Evolutionary conservation across 2,113 vertebrate species (phyloP), one percentile per base, ranked within the genome.

Genomic region (Boulengerochromis microlepis): DNA sequence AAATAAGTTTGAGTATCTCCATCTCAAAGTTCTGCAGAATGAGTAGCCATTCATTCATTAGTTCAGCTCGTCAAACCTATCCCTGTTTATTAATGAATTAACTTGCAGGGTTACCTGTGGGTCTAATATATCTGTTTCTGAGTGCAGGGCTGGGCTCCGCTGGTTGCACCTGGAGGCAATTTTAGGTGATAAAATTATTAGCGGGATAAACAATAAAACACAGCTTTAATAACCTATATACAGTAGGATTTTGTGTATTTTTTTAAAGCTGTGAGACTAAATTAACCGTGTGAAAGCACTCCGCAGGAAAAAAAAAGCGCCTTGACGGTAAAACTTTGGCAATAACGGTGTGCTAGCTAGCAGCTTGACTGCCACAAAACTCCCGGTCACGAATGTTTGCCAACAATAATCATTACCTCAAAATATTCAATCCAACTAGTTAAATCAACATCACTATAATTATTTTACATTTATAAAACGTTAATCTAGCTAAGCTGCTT

Each of bases 21-120:
- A 61, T 31, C 66, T 71, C 66, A 42, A 71, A 42, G 66, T 71
- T 71, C 5, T 71, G 66, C 66, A 71, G 66, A 40, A 42, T 71
- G 33, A 66, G 4, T 66, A 66, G 61, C 61, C 61, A 38, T 66
- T 66, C n/a, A 40, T 8, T 38, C 1, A 38, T 38, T 66, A 45
- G 22, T 4, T 42, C 13, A 74, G 13, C 22, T 45, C 22, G 38
- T 8, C 38, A 45, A 74, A 45, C 35, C n/a, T 24, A 10, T 42
- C n/a, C 13, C 22, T 10, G 38, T 45, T 74, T 74, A 74, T 74
- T 42, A 26, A 16, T 16, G 8, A 45, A 74, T 10, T 74, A 45
- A 45, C 13, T 45, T 45, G 13, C 22, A 18, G 24, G 13, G 35
- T 69, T 69, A 1, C 19, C 7, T 22, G 64, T 40, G 35, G n/a